A percentile compares a stretch with the other conserved stretches of the same genome.
Evolutionary conservation across 2,888 invertebrate genomes (phyloP).

Genomic region (Mayetiola destructor): DNA sequence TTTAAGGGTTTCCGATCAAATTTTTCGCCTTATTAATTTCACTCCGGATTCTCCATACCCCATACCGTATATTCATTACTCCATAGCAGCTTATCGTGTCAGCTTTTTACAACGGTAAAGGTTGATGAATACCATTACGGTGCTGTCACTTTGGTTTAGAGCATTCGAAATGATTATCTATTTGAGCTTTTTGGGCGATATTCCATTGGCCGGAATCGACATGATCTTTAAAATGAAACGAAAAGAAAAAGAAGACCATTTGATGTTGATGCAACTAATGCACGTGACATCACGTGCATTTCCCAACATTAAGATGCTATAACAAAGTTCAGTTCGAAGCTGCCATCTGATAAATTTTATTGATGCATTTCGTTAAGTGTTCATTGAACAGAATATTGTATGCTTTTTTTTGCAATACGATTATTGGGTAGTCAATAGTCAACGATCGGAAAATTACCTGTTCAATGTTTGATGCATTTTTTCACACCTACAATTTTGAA

Average conservation of each 20-base stretch:
- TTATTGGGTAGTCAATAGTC: constrained; percentile 13
- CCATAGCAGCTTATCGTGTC: constrained; percentile 4
- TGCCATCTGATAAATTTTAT: too few relatives aligned
- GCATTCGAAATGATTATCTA: constrained; percentile 2
- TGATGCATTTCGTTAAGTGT: too few relatives aligned
- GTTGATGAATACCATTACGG: constrained; percentile 3
- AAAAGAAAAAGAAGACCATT: neutral
- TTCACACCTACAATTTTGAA: too few relatives aligned
- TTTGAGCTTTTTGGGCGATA: neutral
- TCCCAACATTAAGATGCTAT: neutral
- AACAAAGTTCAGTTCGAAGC: neutral
- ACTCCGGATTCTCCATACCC: neutral
- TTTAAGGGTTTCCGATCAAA: constrained; percentile 5
- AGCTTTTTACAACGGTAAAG: neutral
- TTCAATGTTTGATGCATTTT: too few relatives aligned
- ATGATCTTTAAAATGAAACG: neutral
- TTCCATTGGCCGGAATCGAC: neutral
- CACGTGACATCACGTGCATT: constrained; percentile 16
- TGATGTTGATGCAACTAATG: too few relatives aligned
- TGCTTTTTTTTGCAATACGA: constrained; percentile 6
- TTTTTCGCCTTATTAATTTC: constrained; percentile 11
- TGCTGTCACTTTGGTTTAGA: constrained; percentile 1
- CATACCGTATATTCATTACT: too few relatives aligned
- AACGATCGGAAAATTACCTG: neutral
- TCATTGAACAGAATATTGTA: too few relatives aligned